Percentiles rank a stretch among this genome's conserved stretches.
Conservation (phyloP, 2,888 invertebrate species). For the Cactoblastis cactorum region DNA sequence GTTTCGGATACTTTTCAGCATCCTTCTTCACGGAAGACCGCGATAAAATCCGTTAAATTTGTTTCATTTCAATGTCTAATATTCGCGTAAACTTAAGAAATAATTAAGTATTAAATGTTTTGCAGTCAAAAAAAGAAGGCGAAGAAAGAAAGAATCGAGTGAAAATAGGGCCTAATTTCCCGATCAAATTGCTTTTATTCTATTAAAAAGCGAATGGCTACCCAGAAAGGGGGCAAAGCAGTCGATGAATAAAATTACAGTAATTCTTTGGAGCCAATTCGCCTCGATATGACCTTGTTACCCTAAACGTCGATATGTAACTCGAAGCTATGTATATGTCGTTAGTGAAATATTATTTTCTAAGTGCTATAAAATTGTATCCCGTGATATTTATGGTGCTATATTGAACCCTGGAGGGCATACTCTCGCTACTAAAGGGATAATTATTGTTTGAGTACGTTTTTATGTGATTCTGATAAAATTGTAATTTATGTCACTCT, state of each 20-base stretch:
- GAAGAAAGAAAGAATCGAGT: not conserved
- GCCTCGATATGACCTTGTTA: slow-evolving; percentile 17
- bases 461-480: slow-evolving; percentile 1
- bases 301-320: slow-evolving; percentile 14
- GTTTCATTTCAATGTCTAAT: too few relatives aligned
- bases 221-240: slow-evolving; percentile 18
- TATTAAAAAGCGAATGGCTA: slow-evolving; percentile 7
- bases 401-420: slow-evolving; percentile 7
- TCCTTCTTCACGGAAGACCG: too few relatives aligned
- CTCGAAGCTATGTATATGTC: slow-evolving; percentile 8
- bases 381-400: slow-evolving; percentile 11
- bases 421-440: not conserved
- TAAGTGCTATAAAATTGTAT: slow-evolving; percentile 13
- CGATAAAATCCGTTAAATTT: too few relatives aligned
- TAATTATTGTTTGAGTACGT: slow-evolving; percentile 6
- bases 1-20: too few relatives aligned
- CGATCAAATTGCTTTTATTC: not conserved
- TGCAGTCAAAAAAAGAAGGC: too few relatives aligned
- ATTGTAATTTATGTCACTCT: not conserved
- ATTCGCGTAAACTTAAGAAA: too few relatives aligned
- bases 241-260: slow-evolving; percentile 53
- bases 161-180: not conserved
- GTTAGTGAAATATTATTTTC: slow-evolving; percentile 11
- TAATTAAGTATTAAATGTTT: too few relatives aligned
- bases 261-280: slow-evolving; percentile 33